phyloP scores from a whole-genome alignment of 2,113 vertebrate species.

The Marmota flaviventris region DNA sequence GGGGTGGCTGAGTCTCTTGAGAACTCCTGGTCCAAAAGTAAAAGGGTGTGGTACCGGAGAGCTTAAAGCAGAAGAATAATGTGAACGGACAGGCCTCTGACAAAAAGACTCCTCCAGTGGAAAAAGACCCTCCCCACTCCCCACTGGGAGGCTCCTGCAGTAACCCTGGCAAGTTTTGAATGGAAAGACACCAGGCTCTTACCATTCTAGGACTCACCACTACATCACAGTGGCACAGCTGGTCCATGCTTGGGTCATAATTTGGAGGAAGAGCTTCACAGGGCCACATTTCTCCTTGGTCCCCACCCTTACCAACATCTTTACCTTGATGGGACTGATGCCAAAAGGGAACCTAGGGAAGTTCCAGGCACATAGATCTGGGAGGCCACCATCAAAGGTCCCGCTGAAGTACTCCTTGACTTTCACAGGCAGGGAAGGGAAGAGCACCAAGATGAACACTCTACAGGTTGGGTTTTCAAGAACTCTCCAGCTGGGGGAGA shows the following conservation, averaged over 20 bases:
- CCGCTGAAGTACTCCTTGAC: not conserved
- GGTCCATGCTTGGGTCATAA: not conserved
- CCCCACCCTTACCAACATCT: slow-evolving; percentile 27
- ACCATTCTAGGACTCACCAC: not conserved
- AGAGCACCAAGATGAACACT: not conserved
- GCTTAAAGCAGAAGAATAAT: not conserved
- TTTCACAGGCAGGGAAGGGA: not conserved
- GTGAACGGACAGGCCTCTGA: not conserved
- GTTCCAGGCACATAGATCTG: not conserved
- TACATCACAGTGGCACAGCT: not conserved
- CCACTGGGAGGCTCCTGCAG: not conserved
- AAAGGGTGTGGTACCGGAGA: not conserved
- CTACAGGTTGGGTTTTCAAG: not conserved
- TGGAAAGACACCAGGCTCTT: not conserved
- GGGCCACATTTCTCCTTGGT: not conserved
- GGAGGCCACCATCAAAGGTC: not conserved
- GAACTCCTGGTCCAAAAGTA: not conserved
- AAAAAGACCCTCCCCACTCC: not conserved
- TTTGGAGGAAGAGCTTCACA: not conserved
- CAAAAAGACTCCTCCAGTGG: not conserved
- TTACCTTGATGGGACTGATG: slow-evolving; percentile 17
- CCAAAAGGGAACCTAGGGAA: slow-evolving; percentile 24
- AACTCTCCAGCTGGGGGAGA: not conserved
- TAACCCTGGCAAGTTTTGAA: not conserved
- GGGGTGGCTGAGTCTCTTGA: not conserved